A percentile compares a stretch with the other conserved stretches of the same genome.
Conservation (phyloP, 1,140 invertebrate species). For the Psilanteris sp. region DNA sequence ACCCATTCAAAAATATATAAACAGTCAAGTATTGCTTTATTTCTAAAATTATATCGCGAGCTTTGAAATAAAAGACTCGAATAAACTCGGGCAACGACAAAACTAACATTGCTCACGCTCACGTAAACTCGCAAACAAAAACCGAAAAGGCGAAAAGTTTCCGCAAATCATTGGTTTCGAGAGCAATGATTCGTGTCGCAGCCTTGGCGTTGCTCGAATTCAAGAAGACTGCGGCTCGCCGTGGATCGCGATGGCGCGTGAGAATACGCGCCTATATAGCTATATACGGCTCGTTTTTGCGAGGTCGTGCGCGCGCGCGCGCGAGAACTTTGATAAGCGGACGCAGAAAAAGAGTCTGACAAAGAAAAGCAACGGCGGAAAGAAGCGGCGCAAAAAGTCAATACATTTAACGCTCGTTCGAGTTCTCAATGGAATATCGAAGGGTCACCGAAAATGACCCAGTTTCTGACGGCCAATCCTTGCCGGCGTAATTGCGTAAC, state of each 20-base stretch:
- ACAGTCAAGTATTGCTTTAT: too few relatives aligned
- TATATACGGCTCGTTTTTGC: constrained; percentile 30
- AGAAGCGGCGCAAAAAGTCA: constrained; percentile 8
- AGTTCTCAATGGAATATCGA: neutral
- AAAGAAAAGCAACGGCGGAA: neutral
- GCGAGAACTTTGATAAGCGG: constrained; percentile 13
- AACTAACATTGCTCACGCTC: neutral
- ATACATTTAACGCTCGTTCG: constrained; percentile 2
- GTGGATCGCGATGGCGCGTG: constrained; percentile 58
- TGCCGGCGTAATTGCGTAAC: constrained; percentile 22
- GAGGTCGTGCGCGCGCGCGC: constrained; percentile 45
- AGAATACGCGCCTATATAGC: constrained; percentile 22
- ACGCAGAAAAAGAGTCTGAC: neutral
- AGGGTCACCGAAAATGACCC: constrained; percentile 16
- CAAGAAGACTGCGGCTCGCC: constrained; percentile 58
- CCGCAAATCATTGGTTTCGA: constrained; percentile 40
- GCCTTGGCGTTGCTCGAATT: constrained; percentile 61
- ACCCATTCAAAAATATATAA: too few relatives aligned
- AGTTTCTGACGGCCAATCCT: constrained; percentile 8
- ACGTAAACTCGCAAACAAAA: neutral
- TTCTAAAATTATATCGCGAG: too few relatives aligned
- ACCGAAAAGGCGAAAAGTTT: constrained; percentile 31
- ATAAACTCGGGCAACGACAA: too few relatives aligned
- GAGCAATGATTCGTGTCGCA: constrained; percentile 52
- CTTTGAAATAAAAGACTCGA: too few relatives aligned